Base-by-base conservation (phyloP, 2,797 vertebrate genomes). In the Anguilla megastoma region DNA sequence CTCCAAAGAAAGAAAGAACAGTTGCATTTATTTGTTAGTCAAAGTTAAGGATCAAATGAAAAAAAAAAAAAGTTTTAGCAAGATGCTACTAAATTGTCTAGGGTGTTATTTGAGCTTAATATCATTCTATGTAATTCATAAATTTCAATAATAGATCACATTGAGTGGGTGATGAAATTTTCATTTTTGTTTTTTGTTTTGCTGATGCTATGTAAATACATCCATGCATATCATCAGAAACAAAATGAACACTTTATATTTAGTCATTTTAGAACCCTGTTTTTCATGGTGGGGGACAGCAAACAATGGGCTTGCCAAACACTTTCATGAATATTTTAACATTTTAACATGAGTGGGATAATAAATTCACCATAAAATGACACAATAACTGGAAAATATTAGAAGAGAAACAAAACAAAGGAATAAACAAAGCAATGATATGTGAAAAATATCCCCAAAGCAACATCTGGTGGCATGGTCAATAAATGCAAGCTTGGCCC, bases 391-490 rank as follows among this genome's bases (percentile, higher is more conserved):
- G 45, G 45, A 24, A 82, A 50, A 50, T 82, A 48, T 82, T 50
- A 82, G 79, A 12, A 82, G 21, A 41, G 36, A 79, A 79, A 41
- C 41, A 50, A 82, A 82, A 50, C 41, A 82, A 82, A 82, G 45
- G 41, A 82, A 82, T 82, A 82, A 82, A 82, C 79, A 82, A 82
- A 82, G 41, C 41, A 82, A 50, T 50, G 79, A 24, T 50, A 48
- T 82, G 79, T 82, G 45, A 82, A 82, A 82, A 86, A 87, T 50
- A 88, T 88, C 89, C 90, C 91, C 85, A 80, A 85, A 90, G 91
- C 88, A 89, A 86, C 87, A 89, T 91, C 88, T 91, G 84, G 86
- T 90, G 87, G 69, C 58, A 84, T 88, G 89, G 90, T 90, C 90
- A 91, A 90, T 56, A 89, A 89, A 84, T 85, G 63, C 85, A 89